Conservation (phyloP, 2,797 vertebrate genomes). For the Menidia menidia region DNA sequence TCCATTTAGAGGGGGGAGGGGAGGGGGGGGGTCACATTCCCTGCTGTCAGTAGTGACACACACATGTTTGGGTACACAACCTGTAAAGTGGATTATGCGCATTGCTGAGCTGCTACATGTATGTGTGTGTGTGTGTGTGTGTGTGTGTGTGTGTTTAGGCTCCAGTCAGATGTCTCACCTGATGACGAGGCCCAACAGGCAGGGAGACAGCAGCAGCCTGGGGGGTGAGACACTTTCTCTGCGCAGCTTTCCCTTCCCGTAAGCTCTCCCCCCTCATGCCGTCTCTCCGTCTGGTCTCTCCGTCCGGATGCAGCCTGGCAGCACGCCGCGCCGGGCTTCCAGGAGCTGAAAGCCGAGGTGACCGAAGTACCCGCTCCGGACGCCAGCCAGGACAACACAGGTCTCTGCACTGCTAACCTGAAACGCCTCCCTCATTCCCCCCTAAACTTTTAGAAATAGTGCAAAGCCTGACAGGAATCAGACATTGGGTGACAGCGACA, state of each 20-base stretch:
- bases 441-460: no score
- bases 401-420: slow-evolving; percentile 45
- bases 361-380: slow-evolving; percentile 86
- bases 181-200: slow-evolving; percentile 69
- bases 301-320: slow-evolving; percentile 85
- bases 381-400: slow-evolving; percentile 64
- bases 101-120: background rate
- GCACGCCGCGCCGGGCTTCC: slow-evolving; percentile 78
- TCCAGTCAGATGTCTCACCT: slow-evolving; percentile 70
- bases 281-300: slow-evolving; percentile 2
- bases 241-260: background rate
- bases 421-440: background rate
- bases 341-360: slow-evolving; percentile 92
- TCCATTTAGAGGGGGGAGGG: slow-evolving; percentile 75
- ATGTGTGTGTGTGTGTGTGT: slow-evolving; percentile 22
- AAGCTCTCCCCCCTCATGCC: background rate
- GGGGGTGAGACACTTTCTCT: slow-evolving; percentile 60
- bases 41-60: slow-evolving; percentile 61
- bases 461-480: background rate
- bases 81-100: slow-evolving; percentile 4
- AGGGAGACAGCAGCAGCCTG: slow-evolving; percentile 73
- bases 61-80: slow-evolving; percentile 38
- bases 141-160: slow-evolving; percentile 61
- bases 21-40: slow-evolving; percentile 71
- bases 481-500: background rate